Conservation (phyloP, 2,113 vertebrate species). For the Apodemus speciosus region DNA sequence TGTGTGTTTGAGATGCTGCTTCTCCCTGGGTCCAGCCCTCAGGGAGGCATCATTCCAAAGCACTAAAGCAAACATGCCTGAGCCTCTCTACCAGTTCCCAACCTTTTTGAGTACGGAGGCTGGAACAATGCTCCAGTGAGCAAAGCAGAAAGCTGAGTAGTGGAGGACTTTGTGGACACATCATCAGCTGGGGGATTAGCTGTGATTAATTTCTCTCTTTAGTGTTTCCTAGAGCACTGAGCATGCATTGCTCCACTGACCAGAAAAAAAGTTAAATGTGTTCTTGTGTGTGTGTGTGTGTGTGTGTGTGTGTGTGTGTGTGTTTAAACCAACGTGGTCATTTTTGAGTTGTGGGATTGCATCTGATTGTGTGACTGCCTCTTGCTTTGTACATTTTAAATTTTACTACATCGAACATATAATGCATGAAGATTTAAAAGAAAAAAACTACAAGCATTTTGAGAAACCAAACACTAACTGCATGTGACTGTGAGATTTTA, state of each 20-base stretch:
- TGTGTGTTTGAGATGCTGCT: background rate
- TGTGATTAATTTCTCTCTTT: background rate
- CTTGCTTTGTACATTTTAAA: constrained; percentile 18
- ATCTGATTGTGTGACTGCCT: background rate
- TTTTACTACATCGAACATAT: background rate
- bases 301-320: too few relatives aligned
- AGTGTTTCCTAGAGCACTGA: constrained; percentile 31
- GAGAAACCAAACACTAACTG: constrained; percentile 47
- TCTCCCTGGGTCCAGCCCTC: constrained; percentile 33
- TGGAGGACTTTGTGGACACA: background rate
- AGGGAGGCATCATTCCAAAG: background rate
- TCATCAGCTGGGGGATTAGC: background rate
- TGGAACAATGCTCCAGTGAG: background rate
- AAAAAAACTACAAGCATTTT: background rate
- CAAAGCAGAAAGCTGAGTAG: background rate
- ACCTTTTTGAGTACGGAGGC: background rate
- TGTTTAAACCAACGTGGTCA: background rate
- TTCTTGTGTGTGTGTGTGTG: background rate
- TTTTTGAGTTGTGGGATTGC: background rate
- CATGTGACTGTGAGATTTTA: background rate
- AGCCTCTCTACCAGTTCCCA: background rate
- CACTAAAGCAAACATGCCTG: background rate
- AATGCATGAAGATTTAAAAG: background rate
- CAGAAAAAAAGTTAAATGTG: background rate
- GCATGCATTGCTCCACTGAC: background rate